Evolutionary conservation across 2,888 invertebrate species (phyloP), one percentile per base, ranked within the genome.

Genomic region (Biston stratarius): DNA sequence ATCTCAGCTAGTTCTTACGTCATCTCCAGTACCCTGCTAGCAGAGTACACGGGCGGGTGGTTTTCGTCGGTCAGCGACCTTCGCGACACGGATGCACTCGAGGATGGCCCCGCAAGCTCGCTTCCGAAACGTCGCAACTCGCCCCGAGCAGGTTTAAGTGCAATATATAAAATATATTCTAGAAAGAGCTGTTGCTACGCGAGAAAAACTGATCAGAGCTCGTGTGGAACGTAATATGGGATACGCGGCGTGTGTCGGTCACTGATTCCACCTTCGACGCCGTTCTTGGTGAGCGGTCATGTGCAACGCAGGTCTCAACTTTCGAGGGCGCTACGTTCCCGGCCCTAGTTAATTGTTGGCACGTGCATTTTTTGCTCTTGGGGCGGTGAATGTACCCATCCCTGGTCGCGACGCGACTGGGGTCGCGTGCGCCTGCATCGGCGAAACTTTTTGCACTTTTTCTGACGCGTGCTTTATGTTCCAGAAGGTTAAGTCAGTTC

Each of bases 31-130:
- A 67, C 51, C 65, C 69, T 67, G 72, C 62, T 72, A 72, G 66
- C 69, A 71, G 67, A 78, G 73, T 89, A 88, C 86, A 90, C 89
- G 88, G 83, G 81, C 69, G 82, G 84, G 82, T 87, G 85, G 83
- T 83, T 87, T 91, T 90, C 77, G 87, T 85, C 87, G 92, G 93
- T 91, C 92, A 90, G 83, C 82, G 90, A 93, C 92, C 92, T 87
- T 87, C 87, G 84, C 84, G 85, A 86, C 85, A 85, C 82, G 85
- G 85, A 84, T 84, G 84, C 83, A 83, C 78, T 80, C 72, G 77
- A 78, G 79, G 80, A 79, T 77, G 71, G 69, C 56, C 15, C 64
- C 3, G 73, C 57, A 56, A 67, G 71, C 74, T 74, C 72, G 71
- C 69, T 64, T 75, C 75, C 80, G 77, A 83, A 87, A 84, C 83